phyloP scores from a whole-genome alignment of 1,140 invertebrate species.

The Pantala flavescens region DNA sequence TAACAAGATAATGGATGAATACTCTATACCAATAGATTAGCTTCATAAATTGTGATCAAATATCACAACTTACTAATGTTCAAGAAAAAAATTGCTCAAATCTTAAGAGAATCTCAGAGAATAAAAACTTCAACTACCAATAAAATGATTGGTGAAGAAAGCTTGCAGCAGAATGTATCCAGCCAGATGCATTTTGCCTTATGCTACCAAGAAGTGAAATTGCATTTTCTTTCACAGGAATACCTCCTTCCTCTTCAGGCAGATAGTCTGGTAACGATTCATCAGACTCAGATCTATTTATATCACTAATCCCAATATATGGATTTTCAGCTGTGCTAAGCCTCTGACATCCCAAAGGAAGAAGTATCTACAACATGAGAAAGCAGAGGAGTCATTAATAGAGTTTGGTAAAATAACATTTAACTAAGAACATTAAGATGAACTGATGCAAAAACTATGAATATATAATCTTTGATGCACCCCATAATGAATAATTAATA shows the following conservation, averaged over 20 bases:
- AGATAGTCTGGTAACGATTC: constrained; percentile 36
- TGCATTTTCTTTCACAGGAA: constrained; percentile 32
- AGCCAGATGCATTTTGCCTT: constrained; percentile 36
- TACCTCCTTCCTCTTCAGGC: constrained; percentile 34
- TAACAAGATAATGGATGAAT: constrained; percentile 32
- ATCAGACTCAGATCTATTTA: constrained; percentile 30
- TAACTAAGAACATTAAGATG: too few relatives aligned
- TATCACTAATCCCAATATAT: constrained; percentile 19
- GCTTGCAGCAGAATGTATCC: constrained; percentile 37
- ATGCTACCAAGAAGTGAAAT: constrained; percentile 37
- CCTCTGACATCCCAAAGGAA: neutral
- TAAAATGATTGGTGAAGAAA: constrained; percentile 39
- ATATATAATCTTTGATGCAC: too few relatives aligned
- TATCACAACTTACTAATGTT: constrained; percentile 32
- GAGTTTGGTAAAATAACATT: too few relatives aligned
- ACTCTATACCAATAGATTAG: constrained; percentile 26
- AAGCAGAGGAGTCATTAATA: neutral
- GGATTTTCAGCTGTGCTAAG: neutral
- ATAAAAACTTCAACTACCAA: constrained; percentile 30
- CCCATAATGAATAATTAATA: too few relatives aligned
- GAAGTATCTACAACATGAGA: constrained; percentile 26
- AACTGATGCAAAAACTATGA: too few relatives aligned
- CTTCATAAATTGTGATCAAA: constrained; percentile 28
- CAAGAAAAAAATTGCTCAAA: constrained; percentile 28
- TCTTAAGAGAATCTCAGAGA: constrained; percentile 23